A percentile compares a stretch with the other conserved stretches of the same genome.
phyloP scores from a whole-genome alignment of 2,113 vertebrate species.

The Corynorhinus townsendii region DNA sequence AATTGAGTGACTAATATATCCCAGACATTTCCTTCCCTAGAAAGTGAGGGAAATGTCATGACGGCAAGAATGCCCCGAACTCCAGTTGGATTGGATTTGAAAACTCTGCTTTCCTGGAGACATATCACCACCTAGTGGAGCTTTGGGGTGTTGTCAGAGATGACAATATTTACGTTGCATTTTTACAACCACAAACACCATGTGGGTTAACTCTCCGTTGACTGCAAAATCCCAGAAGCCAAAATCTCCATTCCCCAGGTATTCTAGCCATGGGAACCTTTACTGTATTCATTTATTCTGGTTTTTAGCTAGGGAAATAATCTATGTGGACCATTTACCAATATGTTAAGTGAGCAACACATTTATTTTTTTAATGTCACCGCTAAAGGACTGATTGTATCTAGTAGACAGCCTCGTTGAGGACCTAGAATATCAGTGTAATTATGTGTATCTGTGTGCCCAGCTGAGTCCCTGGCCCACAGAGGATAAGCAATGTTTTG shows the following conservation, averaged over 20 bases:
- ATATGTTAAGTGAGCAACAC: background rate
- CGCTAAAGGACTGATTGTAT: background rate
- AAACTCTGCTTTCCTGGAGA: background rate
- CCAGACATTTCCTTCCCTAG: background rate
- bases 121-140: background rate
- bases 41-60: background rate
- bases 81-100: background rate
- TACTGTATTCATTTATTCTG: background rate
- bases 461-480: background rate
- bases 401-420: background rate
- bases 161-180: background rate
- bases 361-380: background rate
- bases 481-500: background rate
- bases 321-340: background rate
- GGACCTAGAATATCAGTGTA: background rate
- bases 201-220: background rate
- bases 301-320: background rate
- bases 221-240: background rate
- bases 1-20: background rate
- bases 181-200: background rate
- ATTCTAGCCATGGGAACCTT: background rate
- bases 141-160: background rate
- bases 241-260: background rate
- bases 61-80: background rate
- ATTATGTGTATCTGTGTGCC: background rate